Conservation (phyloP, 1,140 invertebrate genomes). For the Druon quercuslanigerum region DNA sequence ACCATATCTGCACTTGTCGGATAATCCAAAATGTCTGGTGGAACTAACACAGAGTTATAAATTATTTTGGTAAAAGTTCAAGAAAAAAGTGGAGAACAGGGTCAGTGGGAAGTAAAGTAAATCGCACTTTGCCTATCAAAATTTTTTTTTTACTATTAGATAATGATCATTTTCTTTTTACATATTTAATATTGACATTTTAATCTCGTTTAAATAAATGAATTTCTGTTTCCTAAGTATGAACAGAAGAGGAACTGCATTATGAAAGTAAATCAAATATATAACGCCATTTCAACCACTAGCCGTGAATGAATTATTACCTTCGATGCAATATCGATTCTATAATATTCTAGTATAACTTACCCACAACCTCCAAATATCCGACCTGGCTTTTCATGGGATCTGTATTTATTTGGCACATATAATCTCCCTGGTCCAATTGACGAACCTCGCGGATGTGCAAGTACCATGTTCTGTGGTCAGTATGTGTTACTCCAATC, state of each 20-base stretch:
- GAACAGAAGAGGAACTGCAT: neutral
- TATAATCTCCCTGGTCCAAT: slow-evolving; percentile 88
- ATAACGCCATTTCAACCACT: neutral
- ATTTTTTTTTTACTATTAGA: too few species aligned
- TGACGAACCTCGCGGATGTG: slow-evolving; percentile 88
- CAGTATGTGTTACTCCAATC: slow-evolving; percentile 87
- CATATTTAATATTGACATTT: too few species aligned
- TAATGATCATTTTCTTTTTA: too few species aligned
- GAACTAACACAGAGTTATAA: slow-evolving; percentile 79
- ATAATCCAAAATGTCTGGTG: slow-evolving; percentile 90
- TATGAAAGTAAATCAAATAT: neutral
- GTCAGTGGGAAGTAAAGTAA: neutral
- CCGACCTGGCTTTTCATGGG: slow-evolving; percentile 93
- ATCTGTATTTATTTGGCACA: slow-evolving; percentile 94
- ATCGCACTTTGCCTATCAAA: too few species aligned
- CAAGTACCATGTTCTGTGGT: slow-evolving; percentile 88
- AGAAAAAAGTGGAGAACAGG: neutral
- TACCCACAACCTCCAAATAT: slow-evolving; percentile 91
- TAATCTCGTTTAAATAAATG: too few species aligned
- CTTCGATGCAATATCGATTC: slow-evolving; percentile 1
- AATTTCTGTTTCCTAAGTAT: too few species aligned
- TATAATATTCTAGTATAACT: slow-evolving; percentile 60
- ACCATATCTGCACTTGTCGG: slow-evolving; percentile 91
- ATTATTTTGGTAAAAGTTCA: slow-evolving; percentile 9
- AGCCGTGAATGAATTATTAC: slow-evolving; percentile 8